These are phyloP conservation scores for Siniperca knerii DNA, from an alignment of 2,113 vertebrate species.

Conservation along the genomic window DNA sequence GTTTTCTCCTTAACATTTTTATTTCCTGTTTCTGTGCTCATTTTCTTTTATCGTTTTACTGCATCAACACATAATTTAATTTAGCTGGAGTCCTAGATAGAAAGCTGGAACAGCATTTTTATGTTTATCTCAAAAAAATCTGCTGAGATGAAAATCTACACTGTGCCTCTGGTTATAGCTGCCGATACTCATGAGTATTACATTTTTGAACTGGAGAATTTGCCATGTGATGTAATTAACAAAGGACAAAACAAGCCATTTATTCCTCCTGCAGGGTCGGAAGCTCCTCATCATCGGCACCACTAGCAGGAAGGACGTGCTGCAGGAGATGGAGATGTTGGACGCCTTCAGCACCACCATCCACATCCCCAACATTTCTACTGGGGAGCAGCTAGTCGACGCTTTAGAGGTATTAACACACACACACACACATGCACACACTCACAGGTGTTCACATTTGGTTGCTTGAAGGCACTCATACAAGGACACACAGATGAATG, in stretches of 20 bases:
- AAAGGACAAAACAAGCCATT: not conserved
- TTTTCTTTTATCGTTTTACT: not conserved
- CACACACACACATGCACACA: not conserved
- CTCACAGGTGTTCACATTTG: not conserved
- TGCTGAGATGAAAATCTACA: not conserved
- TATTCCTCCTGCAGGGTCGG: slow-evolving; percentile 84
- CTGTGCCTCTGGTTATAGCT: not conserved
- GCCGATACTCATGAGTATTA: not conserved
- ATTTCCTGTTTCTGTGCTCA: not conserved
- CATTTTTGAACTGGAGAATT: not conserved
- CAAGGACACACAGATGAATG: not conserved
- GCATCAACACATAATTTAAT: not conserved
- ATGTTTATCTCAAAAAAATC: not conserved
- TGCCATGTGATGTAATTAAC: not conserved
- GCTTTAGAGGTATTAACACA: slow-evolving; percentile 87
- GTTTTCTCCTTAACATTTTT: not conserved
- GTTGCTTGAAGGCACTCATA: not conserved
- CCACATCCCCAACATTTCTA: slow-evolving; percentile 94
- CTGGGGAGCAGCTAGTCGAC: slow-evolving; percentile 94
- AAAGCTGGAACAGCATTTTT: not conserved
- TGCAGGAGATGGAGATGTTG: slow-evolving; percentile 99
- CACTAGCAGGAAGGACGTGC: slow-evolving; percentile 97
- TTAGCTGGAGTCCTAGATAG: not conserved
- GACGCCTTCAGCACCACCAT: slow-evolving; percentile 98
- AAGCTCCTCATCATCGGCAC: slow-evolving; percentile 98